phyloP scores from a whole-genome alignment of 2,797 vertebrate genomes.

The Novumbra hubbsi region DNA sequence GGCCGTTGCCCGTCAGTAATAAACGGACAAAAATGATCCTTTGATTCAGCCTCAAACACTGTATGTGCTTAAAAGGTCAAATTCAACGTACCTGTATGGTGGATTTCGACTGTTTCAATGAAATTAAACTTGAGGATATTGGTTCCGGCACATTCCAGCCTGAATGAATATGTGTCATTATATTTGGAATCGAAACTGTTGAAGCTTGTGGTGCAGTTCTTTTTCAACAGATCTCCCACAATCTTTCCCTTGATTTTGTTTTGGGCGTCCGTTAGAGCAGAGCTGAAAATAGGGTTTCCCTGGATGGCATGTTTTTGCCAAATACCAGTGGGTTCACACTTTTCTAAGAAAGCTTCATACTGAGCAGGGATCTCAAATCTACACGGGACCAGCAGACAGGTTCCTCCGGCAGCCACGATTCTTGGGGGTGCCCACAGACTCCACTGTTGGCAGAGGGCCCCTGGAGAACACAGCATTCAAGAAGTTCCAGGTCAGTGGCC shows the following conservation, averaged over 20 bases:
- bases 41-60: not conserved
- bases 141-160: constrained; percentile 26
- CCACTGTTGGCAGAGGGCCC: constrained; percentile 10
- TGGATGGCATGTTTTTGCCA: rapidly evolving
- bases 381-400: constrained; percentile 42
- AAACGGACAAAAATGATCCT: not conserved
- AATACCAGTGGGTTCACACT: not conserved
- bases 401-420: constrained; percentile 14
- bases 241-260: constrained; percentile 8
- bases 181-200: not conserved
- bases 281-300: rapidly evolving
- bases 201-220: constrained; percentile 45
- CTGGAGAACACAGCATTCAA: not conserved
- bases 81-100: constrained; percentile 18
- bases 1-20: not conserved
- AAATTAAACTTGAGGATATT: not conserved
- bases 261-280: rapidly evolving
- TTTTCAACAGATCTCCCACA: constrained; percentile 6
- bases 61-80: not conserved
- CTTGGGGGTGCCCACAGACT: constrained; percentile 10
- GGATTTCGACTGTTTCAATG: not conserved
- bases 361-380: constrained; percentile 2
- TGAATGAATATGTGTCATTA: constrained; percentile 19
- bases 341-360: not conserved
- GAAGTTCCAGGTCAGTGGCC: not conserved